Evolutionary conservation across 2,797 vertebrate genomes (phyloP).

Genomic region (Xerus rutilus): DNA sequence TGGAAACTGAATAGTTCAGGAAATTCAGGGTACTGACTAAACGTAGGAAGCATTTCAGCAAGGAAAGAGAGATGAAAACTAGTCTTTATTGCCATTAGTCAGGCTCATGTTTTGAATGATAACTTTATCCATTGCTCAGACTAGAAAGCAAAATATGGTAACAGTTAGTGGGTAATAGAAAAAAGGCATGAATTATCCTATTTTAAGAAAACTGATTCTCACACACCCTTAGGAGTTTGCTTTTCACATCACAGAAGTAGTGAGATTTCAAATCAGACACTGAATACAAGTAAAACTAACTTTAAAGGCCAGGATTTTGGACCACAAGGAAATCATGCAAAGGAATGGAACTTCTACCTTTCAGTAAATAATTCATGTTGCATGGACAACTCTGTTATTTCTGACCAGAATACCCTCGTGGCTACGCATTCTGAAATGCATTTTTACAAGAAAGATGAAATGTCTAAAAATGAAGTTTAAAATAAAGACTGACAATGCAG

Average conservation of each 20-base stretch:
- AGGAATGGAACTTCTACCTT: neutral
- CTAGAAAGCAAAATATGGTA: neutral
- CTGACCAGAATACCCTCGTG: neutral
- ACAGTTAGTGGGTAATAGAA: neutral
- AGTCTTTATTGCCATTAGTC: neutral
- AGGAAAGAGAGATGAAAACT: neutral
- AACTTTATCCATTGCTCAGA: neutral
- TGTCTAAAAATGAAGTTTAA: slow-evolving; percentile 52
- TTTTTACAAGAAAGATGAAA: slow-evolving; percentile 55
- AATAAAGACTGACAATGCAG: neutral
- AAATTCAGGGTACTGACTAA: neutral
- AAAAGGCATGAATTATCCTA: neutral
- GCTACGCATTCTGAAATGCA: neutral
- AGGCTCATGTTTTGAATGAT: neutral
- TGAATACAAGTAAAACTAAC: neutral
- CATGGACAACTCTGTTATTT: neutral
- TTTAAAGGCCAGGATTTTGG: neutral
- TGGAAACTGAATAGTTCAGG: neutral
- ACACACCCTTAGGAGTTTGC: neutral
- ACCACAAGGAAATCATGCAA: neutral
- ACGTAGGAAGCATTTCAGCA: neutral
- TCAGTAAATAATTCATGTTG: neutral
- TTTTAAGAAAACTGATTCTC: neutral
- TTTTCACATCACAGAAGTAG: neutral
- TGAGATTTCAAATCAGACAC: neutral